Base-by-base conservation (phyloP, 2,113 vertebrate species). In the Carollia perspicillata region DNA sequence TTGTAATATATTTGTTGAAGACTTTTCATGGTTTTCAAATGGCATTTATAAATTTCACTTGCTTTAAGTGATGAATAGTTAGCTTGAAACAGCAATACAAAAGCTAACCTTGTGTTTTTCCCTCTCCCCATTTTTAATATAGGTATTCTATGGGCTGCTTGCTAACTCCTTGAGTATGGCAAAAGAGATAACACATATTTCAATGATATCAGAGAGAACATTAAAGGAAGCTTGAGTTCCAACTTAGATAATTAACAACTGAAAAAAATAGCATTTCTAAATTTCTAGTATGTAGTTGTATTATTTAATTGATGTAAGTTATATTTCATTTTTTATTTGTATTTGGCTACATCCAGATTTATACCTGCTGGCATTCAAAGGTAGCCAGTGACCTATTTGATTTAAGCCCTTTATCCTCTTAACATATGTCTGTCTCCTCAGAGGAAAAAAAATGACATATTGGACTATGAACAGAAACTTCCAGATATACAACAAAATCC, bases 1-100 rank as follows among this genome's bases (percentile, higher is more conserved):
- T 95, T 97, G 65, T 92, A 92, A 95, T 94, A 72, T 58, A 85
- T 96, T 95, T 96, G 35, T 81, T 95, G 77, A 85, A 95, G 60
- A 85, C 5, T 81, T 95, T 89, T 90, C 49, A 68, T 89, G 93
- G 23, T 58, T 93, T 92, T 95, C 81, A 97, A 95, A 94, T 94
- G 93, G 55, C 30, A 79, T 92, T 96, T 95, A 86, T 16, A 92
- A 88, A 78, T 10, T 96, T 92, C 16, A 16, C 7, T 95, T 53
- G 17, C 20, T 71, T 78, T 88, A 88, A 91, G 51, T 79, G 28
- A 89, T 93, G 20, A 66, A 33, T 84, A 71, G 71, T 83, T 95
- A 79, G 23, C 30, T 28, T 72, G 8, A 17, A 74, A 60, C 51
- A 95, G 94, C 13, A 96, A 84, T 71, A 44, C 6, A 90, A 63